Evolutionary conservation across 2,113 vertebrate genomes (phyloP), one percentile per base, ranked within the genome.

Genomic region (Bubalus kerabau): DNA sequence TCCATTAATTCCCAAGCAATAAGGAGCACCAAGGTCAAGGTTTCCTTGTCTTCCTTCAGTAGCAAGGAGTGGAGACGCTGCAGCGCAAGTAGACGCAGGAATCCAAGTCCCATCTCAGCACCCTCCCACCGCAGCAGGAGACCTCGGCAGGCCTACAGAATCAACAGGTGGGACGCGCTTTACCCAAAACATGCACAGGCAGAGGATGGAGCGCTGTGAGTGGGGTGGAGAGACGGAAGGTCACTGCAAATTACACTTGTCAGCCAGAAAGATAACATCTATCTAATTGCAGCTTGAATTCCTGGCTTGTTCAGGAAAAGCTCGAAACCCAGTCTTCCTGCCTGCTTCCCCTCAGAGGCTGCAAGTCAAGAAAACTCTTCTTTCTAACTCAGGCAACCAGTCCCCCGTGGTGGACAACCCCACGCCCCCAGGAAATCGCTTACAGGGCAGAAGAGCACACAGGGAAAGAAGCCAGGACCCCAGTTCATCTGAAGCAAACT

Each of bases 141-240:
- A 52, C 36, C 67, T 64, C 57, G 2, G 54, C 67, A 80, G 64
- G 52, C 30, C 89, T 36, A 19, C 7, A 0, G 9, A 14, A 28
- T 14, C n/a, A 43, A 92, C 16, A 57, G 57, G 82, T 24, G 9
- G 52, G n/a, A 84, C 26, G 30, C 0, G 0, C 15, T 21, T 8
- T n/a, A 17, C 16, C 43, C 15, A 4, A 71, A 57, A 52, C 56
- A 74, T 62, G 76, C 52, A 24, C 52, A 28, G 32, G 71, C 71
- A 50, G 64, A 93, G 83, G 15, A 43, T 1, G 1, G 57, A 4
- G 2, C 0, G 0, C 80, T 21, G 5, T 19, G 24, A 19, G 6
- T 17, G 12, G 30, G 32, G 11, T 21, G 46, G 81, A n/a, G 60
- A 74, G 5, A 21, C 6, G 24, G 5, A 64, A n/a, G 57, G 71